Evolutionary conservation across 2,113 vertebrate genomes (phyloP).

Genomic region (Columba livia): DNA sequence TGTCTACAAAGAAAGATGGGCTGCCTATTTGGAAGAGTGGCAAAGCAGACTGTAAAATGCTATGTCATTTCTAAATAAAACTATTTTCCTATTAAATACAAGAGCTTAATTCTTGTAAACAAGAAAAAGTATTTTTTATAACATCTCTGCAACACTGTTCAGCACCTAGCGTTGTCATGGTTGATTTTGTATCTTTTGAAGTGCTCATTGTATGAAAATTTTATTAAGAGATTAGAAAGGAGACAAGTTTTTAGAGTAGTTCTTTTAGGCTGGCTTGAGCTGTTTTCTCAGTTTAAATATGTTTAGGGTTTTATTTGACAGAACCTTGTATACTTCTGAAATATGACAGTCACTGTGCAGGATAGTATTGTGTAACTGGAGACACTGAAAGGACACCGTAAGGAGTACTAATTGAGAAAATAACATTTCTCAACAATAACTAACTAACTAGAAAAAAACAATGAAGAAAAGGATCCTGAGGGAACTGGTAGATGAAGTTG

Average conservation of each 20-base stretch:
- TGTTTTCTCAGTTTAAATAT: background rate
- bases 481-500: no score
- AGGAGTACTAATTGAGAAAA: background rate
- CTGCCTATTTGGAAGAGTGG: background rate
- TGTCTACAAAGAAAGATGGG: background rate
- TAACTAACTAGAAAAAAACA: conserved; percentile 36
- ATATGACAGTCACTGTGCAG: background rate
- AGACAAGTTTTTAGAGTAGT: background rate
- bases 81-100: background rate
- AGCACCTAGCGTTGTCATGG: background rate
- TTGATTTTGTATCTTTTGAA: background rate
- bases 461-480: conserved; percentile 7
- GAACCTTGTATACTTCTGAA: background rate
- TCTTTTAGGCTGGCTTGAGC: background rate
- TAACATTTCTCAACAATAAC: conserved; percentile 28
- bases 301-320: background rate
- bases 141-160: background rate
- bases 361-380: background rate
- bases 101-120: background rate
- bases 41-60: background rate
- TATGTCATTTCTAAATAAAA: background rate
- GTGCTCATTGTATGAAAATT: background rate
- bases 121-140: background rate
- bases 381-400: background rate
- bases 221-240: background rate